Evolutionary conservation across 2,113 vertebrate genomes (phyloP), one percentile per base, ranked within the genome.

Genomic region (Elgaria multicarinata): DNA sequence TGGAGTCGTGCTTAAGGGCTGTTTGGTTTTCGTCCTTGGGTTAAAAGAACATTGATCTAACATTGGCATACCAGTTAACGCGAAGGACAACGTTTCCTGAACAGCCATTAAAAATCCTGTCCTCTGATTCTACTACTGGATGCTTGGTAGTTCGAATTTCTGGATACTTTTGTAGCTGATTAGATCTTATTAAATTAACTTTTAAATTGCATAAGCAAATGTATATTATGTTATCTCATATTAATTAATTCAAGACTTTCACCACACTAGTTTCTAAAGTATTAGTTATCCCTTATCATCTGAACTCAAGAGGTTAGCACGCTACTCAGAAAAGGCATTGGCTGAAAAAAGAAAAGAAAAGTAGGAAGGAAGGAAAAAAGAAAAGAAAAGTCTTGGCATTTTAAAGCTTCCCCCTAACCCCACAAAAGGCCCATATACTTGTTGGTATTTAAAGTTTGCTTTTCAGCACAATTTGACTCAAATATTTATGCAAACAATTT

Each of bases 171-270:
- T 92, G 77, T 75, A 86, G 87, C 39, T 90, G 83, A 84, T 92
- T 91, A 89, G 9, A 78, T 79, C 44, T 58, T 90, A 76, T 86
- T 91, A 92, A 92, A 92, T 87, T 64, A 66, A 22, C 39, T 50
- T 87, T 87, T 66, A 55, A 76, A 12, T 39, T 79, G 33, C 58
- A 67, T 66, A 87, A 87, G 74, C 42, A 78, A 75, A 87, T 66
- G 66, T 76, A 64, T 24, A 28, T 39, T 36, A 69, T n/a, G 55
- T 66, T 46, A 87, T 78, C 39, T 87, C 62, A n/a, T 50, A 67
- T 87, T 50, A 79, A 66, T 89, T 89, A 91, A 91, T 88, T n/a
- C 79, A 33, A 93, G n/a, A 62, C 36, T 42, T 86, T 93, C 85
- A 82, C 67, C 9, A 55, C 88, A 86, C 86, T 75, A 64, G 74